Evolutionary conservation across 1,140 invertebrate genomes (phyloP).

Genomic region (Achroia grisella): DNA sequence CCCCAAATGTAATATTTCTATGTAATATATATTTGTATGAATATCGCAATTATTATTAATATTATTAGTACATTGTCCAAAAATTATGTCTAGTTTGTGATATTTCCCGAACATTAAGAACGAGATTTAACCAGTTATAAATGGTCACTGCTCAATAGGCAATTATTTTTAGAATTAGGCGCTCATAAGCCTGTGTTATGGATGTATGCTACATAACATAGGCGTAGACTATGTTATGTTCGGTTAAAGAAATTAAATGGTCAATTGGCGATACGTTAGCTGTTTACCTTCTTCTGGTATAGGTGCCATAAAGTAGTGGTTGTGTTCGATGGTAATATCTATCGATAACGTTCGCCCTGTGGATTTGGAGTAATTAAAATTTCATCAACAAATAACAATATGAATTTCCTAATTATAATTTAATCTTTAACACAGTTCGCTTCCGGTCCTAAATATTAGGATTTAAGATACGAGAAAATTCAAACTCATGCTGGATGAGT

Average conservation of each 20-base stretch:
- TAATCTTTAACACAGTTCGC: background rate
- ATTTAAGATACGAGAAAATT: no score
- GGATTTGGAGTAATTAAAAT: conserved; percentile 47
- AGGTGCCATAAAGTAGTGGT: conserved; percentile 65
- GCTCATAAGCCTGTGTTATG: conserved; percentile 47
- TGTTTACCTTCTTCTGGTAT: conserved; percentile 60
- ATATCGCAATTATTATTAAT: background rate
- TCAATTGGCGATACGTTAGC: conserved; percentile 46
- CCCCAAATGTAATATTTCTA: no score
- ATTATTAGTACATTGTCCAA: background rate
- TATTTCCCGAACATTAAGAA: background rate
- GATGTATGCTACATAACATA: conserved; percentile 5
- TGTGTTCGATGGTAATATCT: conserved; percentile 54
- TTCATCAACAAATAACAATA: conserved; percentile 16
- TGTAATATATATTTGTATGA: no score
- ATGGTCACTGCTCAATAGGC: conserved; percentile 11
- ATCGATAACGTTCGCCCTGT: conserved; percentile 66
- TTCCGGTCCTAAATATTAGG: background rate
- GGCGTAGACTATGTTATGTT: conserved; percentile 47
- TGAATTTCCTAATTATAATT: background rate
- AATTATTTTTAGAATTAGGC: conserved; percentile 48
- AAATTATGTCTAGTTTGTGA: background rate
- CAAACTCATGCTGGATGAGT: no score
- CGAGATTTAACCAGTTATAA: conserved; percentile 9
- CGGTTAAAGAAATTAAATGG: conserved; percentile 51